phyloP scores from a whole-genome alignment of 2,797 vertebrate species.

The Nannoperca obscura region DNA sequence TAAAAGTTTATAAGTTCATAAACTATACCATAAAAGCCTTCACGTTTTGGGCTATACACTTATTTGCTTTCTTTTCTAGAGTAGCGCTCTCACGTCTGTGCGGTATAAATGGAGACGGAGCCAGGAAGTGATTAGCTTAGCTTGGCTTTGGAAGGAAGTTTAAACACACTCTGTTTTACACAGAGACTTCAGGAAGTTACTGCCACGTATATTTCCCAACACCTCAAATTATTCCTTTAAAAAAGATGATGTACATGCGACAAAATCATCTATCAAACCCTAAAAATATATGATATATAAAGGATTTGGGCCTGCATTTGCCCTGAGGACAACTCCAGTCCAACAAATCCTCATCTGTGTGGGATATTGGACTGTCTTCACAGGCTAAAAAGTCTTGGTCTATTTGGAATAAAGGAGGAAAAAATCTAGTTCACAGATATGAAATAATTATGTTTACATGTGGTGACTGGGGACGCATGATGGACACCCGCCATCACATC shows the following conservation, averaged over 20 bases:
- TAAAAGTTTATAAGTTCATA: not conserved
- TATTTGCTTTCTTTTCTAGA: not conserved
- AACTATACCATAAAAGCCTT: not conserved
- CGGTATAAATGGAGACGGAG: not conserved
- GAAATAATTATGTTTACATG: slow-evolving; percentile 22
- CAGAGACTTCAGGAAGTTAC: not conserved
- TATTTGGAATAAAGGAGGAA: not conserved
- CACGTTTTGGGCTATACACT: not conserved
- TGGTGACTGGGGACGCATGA: slow-evolving; percentile 16
- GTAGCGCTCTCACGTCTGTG: not conserved
- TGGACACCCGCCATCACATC: not conserved
- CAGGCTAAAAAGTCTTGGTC: not conserved
- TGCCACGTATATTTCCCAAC: not conserved
- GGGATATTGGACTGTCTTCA: not conserved
- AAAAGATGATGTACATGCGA: not conserved
- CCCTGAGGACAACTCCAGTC: not conserved
- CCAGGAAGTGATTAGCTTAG: not conserved
- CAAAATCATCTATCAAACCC: not conserved
- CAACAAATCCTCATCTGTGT: not conserved
- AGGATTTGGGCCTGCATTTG: not conserved
- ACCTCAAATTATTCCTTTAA: not conserved
- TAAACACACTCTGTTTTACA: not conserved
- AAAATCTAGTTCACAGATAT: slow-evolving; percentile 6
- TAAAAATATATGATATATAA: not conserved
- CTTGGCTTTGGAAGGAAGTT: not conserved